Evolutionary conservation across 1,140 invertebrate species (phyloP), one percentile per base, ranked within the genome.

Genomic region (Adelges cooleyi): DNA sequence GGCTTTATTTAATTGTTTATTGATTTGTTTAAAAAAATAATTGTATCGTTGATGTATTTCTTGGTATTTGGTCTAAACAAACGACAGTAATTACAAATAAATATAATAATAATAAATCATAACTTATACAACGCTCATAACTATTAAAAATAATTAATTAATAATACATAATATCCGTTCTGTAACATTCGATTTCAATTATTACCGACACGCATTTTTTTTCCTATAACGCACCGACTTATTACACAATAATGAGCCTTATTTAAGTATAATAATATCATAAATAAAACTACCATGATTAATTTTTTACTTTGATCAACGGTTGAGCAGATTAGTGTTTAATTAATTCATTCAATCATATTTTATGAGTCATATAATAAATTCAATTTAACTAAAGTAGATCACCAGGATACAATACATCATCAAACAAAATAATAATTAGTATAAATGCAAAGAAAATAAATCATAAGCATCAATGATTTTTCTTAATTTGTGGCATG

Each of bases 261-360:
- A 62, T 44, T 29, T 46, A 17, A n/a, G 6, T 62, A 48, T 29
- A 44, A 15, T 20, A 62, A 29, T 46, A 48, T 33, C 17, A 44
- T 27, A 62, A 29, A 44, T 11, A 29, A 8, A 44, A 59, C 54
- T 59, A 62, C 54, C 42, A 44, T 33, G 9, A 62, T 62, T 62
- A 62, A 62, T 42, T 42, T n/a, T n/a, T 48, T 46, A 9, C 25
- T 40, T 17, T 20, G 27, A 62, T 62, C 54, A 62, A 62, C 25
- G 54, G 54, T 62, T 62, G 54, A 62, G 54, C 54, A 62, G 54
- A 62, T 62, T 62, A 62, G 40, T 62, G 15, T n/a, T 62, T 48
- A 33, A 62, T 62, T 6, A 62, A 29, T 62, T 59, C 42, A 62
- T 62, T 27, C 5, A 62, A 44, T 20, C 17, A 62, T 62, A n/a